A percentile compares a stretch with the other conserved stretches of the same genome.
Conservation (phyloP, 2,113 vertebrate species). For the Thamnophis sirtalis region DNA sequence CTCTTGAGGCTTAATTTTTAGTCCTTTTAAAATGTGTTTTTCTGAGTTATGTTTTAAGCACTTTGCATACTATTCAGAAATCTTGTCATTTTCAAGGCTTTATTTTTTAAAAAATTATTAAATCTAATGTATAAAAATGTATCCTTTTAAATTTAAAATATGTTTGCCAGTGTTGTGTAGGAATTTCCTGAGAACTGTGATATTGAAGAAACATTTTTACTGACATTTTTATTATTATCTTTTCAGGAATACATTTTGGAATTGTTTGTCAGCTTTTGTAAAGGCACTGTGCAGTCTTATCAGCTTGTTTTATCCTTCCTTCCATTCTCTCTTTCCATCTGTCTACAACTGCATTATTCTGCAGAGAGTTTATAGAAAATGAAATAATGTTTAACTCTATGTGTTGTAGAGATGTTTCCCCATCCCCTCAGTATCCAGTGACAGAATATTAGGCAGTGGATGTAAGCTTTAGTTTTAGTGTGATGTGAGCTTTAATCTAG, state of each 20-base stretch:
- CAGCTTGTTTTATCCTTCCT: not conserved
- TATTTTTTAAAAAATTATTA: not conserved
- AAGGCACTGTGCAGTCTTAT: slow-evolving; percentile 17
- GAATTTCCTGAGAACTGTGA: not conserved
- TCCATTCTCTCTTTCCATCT: not conserved
- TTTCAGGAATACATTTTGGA: slow-evolving; percentile 26
- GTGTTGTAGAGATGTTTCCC: slow-evolving; percentile 16
- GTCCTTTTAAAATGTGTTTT: not conserved
- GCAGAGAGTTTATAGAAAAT: not conserved
- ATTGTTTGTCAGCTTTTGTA: slow-evolving; percentile 22
- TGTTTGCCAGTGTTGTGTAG: slow-evolving; percentile 11
- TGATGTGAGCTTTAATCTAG: not conserved
- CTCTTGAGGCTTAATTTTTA: not conserved
- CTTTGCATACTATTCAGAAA: not conserved
- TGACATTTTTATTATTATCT: slow-evolving; percentile 13
- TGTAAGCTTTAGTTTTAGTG: not conserved
- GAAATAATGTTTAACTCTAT: not conserved
- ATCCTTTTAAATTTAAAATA: not conserved
- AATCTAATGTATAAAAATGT: slow-evolving; percentile 22
- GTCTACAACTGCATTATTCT: not conserved
- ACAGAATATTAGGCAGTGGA: slow-evolving; percentile 8
- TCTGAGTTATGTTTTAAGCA: not conserved
- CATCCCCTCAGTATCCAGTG: not conserved
- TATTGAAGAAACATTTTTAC: not conserved
- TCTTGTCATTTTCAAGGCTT: not conserved